Evolutionary conservation across 2,797 vertebrate species (phyloP), one percentile per base, ranked within the genome.

Genomic region (Siniperca undulata): DNA sequence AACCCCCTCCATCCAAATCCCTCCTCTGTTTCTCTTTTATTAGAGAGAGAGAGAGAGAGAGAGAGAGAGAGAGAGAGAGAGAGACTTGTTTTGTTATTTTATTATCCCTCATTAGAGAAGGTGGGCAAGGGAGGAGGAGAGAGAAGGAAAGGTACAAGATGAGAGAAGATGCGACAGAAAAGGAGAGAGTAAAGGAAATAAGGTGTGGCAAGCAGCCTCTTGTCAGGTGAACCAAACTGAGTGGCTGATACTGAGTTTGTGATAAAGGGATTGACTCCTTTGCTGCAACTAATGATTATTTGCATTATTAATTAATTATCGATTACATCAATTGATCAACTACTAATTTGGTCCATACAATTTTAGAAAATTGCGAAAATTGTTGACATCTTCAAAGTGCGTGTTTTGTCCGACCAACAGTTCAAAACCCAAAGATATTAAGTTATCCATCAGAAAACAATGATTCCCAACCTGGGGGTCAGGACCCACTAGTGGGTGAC

Each of bases 51-150:
- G 27, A 27, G 27, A 27, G 27, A 30, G 30, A 30, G 30, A 30
- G 30, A 3, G 30, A 30, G 30, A 24, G 22, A 4, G 10, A n/a
- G 61, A 7, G 59, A 12, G 48, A 50, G 59, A 3, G 64, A 60
- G 66, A 7, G 74, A 70, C 30, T 88, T 91, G 81, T 93, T 87
- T 81, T 87, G 84, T 94, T 92, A 94, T 94, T 92, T 90, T 92
- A 93, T 94, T 94, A 93, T 88, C 82, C 68, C 78, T 46, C 48
- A 84, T 85, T 48, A 69, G 62, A 77, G 73, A 60, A 70, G 74
- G 81, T 59, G 62, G 80, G 69, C 1, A 56, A 62, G 65, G 70
- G 77, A 69, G 82, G 83, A 58, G 70, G 38, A 60, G 80, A 56
- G 44, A 27, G 38, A 53, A 44, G 70, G 59, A 77, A 82, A 79